Percentiles rank a stretch among this genome's conserved stretches.
Conservation (phyloP, 2,797 vertebrate species). For the Synanceia verrucosa region DNA sequence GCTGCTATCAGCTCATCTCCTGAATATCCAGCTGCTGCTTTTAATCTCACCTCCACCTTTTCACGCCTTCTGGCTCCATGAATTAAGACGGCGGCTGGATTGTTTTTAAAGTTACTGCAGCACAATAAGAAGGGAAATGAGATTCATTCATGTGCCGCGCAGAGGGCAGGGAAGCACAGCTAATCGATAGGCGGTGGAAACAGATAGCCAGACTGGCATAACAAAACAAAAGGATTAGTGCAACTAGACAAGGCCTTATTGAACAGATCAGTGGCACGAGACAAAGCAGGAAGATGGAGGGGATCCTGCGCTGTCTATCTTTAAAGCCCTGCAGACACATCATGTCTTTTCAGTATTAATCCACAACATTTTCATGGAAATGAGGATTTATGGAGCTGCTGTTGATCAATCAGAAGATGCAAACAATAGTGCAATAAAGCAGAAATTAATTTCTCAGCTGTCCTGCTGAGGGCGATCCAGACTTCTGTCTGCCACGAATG, state of each 20-base stretch:
- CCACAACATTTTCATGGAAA: not conserved
- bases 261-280: conserved; percentile 46
- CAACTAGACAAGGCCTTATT: conserved; percentile 24
- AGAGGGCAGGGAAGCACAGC: conserved; percentile 28
- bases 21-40: not conserved
- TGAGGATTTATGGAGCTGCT: not conserved
- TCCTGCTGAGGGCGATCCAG: not conserved
- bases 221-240: conserved; percentile 62
- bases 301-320: conserved; percentile 5
- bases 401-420: not conserved
- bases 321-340: not conserved
- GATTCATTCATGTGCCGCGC: conserved; percentile 48
- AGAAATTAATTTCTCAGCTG: not conserved
- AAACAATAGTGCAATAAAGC: not conserved
- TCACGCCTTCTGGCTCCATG: not conserved
- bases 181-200: conserved; percentile 52
- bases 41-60: conserved; percentile 22
- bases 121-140: conserved; percentile 61
- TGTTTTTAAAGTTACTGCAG: conserved; percentile 35
- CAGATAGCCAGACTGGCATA: conserved; percentile 37
- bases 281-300: conserved; percentile 36
- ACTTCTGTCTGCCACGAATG: not conserved
- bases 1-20: not conserved
- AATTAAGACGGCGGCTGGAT: conserved; percentile 15
- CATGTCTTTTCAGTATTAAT: not conserved